A percentile compares a stretch with the other conserved stretches of the same genome.
These are phyloP conservation scores for Corythaeola cristata DNA, from an alignment of 2,113 vertebrate species.

Conservation along the genomic window DNA sequence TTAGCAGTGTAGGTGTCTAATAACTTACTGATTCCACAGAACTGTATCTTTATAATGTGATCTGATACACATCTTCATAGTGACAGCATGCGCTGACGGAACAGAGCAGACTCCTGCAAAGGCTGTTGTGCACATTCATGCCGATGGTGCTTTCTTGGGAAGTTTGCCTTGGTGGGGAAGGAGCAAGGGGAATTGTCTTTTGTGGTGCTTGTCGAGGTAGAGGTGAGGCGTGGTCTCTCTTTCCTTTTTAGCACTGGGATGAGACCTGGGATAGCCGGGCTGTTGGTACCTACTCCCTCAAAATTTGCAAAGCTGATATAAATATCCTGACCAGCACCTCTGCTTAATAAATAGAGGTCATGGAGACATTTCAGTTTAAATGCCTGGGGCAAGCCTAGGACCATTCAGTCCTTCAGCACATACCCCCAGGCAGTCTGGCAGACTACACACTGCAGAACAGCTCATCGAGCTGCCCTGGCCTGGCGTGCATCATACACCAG, in stretches of 20 bases:
- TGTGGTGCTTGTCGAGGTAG: background rate
- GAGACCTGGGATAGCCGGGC: background rate
- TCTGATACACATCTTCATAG: background rate
- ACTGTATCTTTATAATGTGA: background rate
- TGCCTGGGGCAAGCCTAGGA: background rate
- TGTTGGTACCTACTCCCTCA: fast-evolving
- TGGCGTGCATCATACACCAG: background rate
- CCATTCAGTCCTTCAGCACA: background rate
- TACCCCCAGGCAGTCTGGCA: background rate
- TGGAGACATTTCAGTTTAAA: background rate
- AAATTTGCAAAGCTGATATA: background rate
- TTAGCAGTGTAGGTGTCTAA: background rate
- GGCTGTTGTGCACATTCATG: background rate
- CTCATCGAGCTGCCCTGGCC: background rate
- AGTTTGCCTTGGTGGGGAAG: background rate
- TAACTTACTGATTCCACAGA: background rate
- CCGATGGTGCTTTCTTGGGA: background rate
- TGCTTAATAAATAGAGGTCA: background rate
- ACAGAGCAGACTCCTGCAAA: background rate
- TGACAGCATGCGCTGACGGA: background rate
- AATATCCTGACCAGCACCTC: background rate
- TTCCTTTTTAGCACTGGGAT: background rate
- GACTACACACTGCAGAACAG: background rate
- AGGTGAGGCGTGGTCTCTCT: background rate
- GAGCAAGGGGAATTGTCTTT: background rate